Percentiles rank a stretch among this genome's conserved stretches.
These are phyloP conservation scores for Anhinga anhinga DNA, from an alignment of 2,113 vertebrate genomes.

Conservation along the genomic window DNA sequence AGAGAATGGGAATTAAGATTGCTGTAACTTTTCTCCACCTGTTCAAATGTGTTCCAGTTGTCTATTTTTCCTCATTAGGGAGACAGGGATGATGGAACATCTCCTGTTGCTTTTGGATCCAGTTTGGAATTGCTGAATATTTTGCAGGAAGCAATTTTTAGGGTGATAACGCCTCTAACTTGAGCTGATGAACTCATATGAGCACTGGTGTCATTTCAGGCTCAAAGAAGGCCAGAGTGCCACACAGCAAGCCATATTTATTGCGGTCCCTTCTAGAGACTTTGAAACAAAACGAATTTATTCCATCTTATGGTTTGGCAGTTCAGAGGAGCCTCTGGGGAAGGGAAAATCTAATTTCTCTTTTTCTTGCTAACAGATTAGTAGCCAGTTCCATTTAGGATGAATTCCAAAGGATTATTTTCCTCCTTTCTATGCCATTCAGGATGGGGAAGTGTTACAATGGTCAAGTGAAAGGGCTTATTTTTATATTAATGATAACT, in stretches of 20 bases:
- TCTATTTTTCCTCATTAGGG: neutral
- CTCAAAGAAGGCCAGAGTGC: neutral
- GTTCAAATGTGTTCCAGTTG: neutral
- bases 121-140: neutral
- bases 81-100: neutral
- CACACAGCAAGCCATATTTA: neutral
- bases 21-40: neutral
- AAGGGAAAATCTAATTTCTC: neutral
- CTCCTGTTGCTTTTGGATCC: neutral
- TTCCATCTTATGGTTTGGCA: neutral
- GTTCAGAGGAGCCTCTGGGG: neutral
- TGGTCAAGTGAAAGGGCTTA: neutral
- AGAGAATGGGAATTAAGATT: neutral
- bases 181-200: neutral
- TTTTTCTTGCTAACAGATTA: neutral
- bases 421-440: neutral
- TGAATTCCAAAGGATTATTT: neutral
- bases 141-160: neutral
- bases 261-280: neutral
- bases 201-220: neutral
- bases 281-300: neutral
- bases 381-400: neutral
- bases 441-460: neutral
- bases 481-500: neutral
- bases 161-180: neutral